Evolutionary conservation across 2,888 invertebrate species (phyloP).

Genomic region (Linnaemya vulpina): DNA sequence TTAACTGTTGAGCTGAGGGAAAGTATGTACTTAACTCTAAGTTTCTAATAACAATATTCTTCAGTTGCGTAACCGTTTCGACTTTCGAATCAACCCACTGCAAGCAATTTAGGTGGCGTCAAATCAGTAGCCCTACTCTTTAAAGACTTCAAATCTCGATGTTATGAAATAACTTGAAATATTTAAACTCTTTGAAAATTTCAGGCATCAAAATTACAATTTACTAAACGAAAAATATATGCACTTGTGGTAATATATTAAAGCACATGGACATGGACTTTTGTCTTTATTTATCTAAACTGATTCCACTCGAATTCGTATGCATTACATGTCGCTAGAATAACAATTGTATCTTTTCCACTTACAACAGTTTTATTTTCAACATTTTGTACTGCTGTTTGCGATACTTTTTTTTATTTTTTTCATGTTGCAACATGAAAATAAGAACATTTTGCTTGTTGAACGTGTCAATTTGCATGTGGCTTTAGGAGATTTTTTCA

Average conservation of each 20-base stretch:
- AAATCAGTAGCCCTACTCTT: too few species aligned
- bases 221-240: not conserved
- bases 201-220: too few species aligned
- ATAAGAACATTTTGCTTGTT: conserved; percentile 60
- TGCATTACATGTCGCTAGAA: conserved; percentile 32
- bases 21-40: too few species aligned
- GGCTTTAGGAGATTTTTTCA: conserved; percentile 55
- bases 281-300: not conserved
- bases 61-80: too few species aligned
- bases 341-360: conserved; percentile 29
- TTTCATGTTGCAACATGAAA: conserved; percentile 36
- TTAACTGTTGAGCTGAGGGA: too few species aligned
- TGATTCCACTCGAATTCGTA: conserved; percentile 11
- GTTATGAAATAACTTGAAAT: too few species aligned
- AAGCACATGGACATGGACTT: not conserved
- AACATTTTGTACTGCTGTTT: conserved; percentile 41
- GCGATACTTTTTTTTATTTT: conserved; percentile 2
- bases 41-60: too few species aligned
- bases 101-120: too few species aligned
- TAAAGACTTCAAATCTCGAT: too few species aligned
- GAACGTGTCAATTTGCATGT: conserved; percentile 72
- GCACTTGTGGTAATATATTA: not conserved
- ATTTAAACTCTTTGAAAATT: too few species aligned
- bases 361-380: conserved; percentile 7
- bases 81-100: too few species aligned